Base-by-base conservation (phyloP, 1,140 invertebrate species). In the Campoletis sonorensis region DNA sequence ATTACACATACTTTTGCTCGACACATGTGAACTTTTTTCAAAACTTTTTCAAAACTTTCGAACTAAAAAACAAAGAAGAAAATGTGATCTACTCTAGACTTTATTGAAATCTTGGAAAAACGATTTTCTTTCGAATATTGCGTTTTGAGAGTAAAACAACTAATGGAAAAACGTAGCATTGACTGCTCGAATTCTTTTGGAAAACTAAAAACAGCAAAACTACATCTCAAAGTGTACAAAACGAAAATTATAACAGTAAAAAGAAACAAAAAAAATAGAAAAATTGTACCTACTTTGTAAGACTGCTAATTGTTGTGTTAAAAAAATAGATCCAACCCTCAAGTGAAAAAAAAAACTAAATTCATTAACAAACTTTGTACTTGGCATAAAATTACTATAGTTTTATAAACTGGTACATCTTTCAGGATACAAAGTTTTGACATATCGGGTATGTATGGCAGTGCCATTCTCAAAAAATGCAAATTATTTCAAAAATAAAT, bases 261-360 rank as follows among this genome's bases (percentile, higher is more conserved):
- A 11, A 75, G 54, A 85, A 86, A 81, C 79, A 82, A 81, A 79
- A 67, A 76, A 84, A 84, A 45, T 11, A 82, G 84, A 86, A 84
- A 83, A 84, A 83, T 79, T 88, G 84, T 88, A 88, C 84, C 86
- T 87, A 86, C 83, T 87, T 86, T 88, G 84, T 87, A 88, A 88
- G 86, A 88, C 87, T 88, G 85, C 81, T 88, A 87, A 86, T 85
- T 85, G 83, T 84, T 87, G 84, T 83, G 85, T 88, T 86, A 85
- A 79, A 45, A 45, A 45, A 87, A 88, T 88, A 80, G 87, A 86
- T 81, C 79, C 51, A 79, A 37, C 73, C 71, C 58, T 79, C 77
- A 71, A n/a, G n/a, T n/a, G n/a, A n/a, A n/a, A 58, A 78, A 23
- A 23, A 49, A 33, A 64, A 26, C 15, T 30, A 27, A 37, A 18